These are phyloP conservation scores for Fregetta grallaria DNA, from an alignment of 2,113 vertebrate genomes.

Conservation along the genomic window DNA sequence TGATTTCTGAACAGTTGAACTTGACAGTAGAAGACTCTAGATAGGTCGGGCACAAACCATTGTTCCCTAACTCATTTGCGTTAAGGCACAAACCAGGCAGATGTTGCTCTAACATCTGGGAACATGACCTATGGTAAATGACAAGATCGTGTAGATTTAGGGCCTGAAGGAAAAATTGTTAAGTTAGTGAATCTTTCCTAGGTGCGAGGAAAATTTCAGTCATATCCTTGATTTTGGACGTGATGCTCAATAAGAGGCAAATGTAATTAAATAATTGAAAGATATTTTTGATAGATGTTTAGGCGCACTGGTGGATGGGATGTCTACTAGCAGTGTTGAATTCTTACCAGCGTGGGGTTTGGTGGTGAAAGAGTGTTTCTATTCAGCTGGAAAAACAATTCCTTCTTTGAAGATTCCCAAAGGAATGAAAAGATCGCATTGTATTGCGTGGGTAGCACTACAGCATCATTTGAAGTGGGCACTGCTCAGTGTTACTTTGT, in stretches of 20 bases:
- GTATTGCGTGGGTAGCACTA: neutral
- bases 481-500: neutral
- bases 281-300: neutral
- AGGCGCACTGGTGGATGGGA: neutral
- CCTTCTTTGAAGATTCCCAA: neutral
- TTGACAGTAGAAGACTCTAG: neutral
- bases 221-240: neutral
- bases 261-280: neutral
- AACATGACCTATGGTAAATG: neutral
- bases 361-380: neutral
- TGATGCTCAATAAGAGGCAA: neutral
- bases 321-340: neutral
- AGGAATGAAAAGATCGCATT: neutral
- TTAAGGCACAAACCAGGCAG: neutral
- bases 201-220: neutral
- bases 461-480: slow-evolving; percentile 23
- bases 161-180: neutral
- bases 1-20: neutral
- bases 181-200: neutral
- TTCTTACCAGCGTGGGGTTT: neutral
- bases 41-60: neutral
- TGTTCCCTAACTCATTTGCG: neutral
- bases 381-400: slow-evolving; percentile 4
- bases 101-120: neutral
- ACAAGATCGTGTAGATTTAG: neutral